Conservation (phyloP, 2,888 invertebrate genomes). For the Machimus rusticus region DNA sequence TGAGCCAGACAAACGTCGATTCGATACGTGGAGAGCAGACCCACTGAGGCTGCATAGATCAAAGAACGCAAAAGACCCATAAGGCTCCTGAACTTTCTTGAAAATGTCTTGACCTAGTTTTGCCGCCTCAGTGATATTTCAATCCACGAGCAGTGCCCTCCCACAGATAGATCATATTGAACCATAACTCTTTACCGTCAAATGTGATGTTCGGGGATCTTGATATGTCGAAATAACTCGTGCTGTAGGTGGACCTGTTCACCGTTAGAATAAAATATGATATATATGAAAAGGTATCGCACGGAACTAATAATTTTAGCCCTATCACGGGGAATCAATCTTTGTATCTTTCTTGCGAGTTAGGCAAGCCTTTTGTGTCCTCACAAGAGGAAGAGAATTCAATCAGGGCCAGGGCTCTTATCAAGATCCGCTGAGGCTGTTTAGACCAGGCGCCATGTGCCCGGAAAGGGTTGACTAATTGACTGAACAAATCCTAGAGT, state of each 20-base stretch:
- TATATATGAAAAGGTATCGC: neutral
- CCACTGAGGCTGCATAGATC: neutral
- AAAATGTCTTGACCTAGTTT: slow-evolving; percentile 4
- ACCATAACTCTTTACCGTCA: slow-evolving; percentile 21
- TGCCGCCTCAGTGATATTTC: slow-evolving; percentile 7
- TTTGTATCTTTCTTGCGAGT: neutral
- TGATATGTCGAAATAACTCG: slow-evolving; percentile 23
- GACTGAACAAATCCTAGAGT: slow-evolving; percentile 24
- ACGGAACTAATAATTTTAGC: neutral
- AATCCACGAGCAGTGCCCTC: neutral
- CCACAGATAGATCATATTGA: slow-evolving; percentile 17
- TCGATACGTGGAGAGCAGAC: neutral
- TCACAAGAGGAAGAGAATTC: neutral
- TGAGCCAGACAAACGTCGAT: neutral
- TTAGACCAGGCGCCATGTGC: neutral
- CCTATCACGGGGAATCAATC: neutral
- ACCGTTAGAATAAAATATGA: slow-evolving; percentile 7
- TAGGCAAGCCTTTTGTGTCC: neutral
- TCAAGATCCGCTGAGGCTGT: neutral
- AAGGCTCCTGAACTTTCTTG: neutral
- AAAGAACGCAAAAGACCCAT: neutral
- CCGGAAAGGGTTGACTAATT: slow-evolving; percentile 23
- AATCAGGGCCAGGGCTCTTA: neutral
- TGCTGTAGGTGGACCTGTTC: slow-evolving; percentile 25
- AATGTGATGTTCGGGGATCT: slow-evolving; percentile 17